phyloP scores from a whole-genome alignment of 2,797 vertebrate genomes.

The Siniperca undulata region DNA sequence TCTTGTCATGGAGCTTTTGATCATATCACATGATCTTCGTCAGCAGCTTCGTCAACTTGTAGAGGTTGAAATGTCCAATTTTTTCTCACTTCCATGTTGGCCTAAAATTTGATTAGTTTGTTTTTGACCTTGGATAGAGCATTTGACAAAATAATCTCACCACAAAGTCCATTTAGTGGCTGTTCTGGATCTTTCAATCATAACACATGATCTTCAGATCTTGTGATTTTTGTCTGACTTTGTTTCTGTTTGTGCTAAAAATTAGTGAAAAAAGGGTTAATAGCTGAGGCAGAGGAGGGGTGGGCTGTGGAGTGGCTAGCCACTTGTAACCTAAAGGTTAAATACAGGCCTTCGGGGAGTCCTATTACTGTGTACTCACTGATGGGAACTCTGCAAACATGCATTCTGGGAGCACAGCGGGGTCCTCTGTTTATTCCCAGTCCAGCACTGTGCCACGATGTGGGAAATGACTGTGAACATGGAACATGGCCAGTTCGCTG shows the following conservation, averaged over 20 bases:
- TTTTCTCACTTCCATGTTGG: background rate
- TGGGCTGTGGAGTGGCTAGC: slow-evolving; percentile 57
- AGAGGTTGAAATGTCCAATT: background rate
- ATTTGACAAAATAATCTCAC: background rate
- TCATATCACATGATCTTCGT: background rate
- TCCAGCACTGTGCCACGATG: slow-evolving; percentile 75
- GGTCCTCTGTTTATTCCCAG: slow-evolving; percentile 82
- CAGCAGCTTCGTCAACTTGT: background rate
- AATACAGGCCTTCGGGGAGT: slow-evolving; percentile 81
- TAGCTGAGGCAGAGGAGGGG: slow-evolving; percentile 39
- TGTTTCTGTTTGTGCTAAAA: slow-evolving; percentile 17
- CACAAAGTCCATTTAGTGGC: background rate
- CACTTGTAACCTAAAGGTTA: slow-evolving; percentile 85
- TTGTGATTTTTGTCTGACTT: slow-evolving; percentile 13
- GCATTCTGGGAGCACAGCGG: slow-evolving; percentile 83
- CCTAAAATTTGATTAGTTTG: background rate
- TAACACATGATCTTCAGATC: background rate
- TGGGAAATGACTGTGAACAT: slow-evolving; percentile 82
- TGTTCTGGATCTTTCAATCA: background rate
- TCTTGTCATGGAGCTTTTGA: background rate
- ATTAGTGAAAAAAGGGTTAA: slow-evolving; percentile 73
- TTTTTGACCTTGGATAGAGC: background rate
- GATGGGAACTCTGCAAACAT: slow-evolving; percentile 87
- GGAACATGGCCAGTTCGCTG: slow-evolving; percentile 77
- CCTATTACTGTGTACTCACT: slow-evolving; percentile 82